Percentiles rank a stretch among this genome's conserved stretches.
Conservation (phyloP, 2,797 vertebrate species). For the Sternotherus odoratus region DNA sequence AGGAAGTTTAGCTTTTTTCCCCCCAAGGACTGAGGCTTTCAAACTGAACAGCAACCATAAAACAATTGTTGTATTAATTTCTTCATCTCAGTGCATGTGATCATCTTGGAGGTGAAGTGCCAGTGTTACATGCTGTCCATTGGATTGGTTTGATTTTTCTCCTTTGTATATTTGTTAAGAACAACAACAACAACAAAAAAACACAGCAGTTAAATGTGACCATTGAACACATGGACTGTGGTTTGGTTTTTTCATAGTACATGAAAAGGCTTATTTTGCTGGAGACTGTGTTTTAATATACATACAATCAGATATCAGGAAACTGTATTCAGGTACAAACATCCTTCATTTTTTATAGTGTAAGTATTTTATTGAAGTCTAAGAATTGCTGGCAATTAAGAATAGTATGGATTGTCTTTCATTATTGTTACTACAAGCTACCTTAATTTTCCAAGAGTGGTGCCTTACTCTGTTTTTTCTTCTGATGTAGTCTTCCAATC, state of each 20-base stretch:
- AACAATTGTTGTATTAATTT: conserved; percentile 71
- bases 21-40: conserved; percentile 75
- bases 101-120: conserved; percentile 69
- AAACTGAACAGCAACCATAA: conserved; percentile 62
- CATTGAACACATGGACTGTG: conserved; percentile 54
- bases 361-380: conserved; percentile 78
- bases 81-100: conserved; percentile 55
- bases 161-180: conserved; percentile 67
- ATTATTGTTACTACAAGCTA: conserved; percentile 83
- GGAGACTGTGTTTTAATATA: conserved; percentile 72
- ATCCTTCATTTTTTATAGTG: conserved; percentile 61
- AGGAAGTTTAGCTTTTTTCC: conserved; percentile 64
- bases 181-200: no score
- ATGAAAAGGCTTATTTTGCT: conserved; percentile 52
- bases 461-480: conserved; percentile 89
- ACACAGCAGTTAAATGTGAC: conserved; percentile 68
- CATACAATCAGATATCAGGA: conserved; percentile 76
- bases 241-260: conserved; percentile 72
- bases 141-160: conserved; percentile 70
- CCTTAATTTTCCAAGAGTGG: conserved; percentile 85
- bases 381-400: conserved; percentile 83
- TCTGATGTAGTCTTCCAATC: conserved; percentile 85
- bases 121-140: conserved; percentile 79
- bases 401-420: conserved; percentile 80
- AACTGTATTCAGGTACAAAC: conserved; percentile 81